A percentile compares a stretch with the other conserved stretches of the same genome.
Conservation (phyloP, 2,113 vertebrate genomes). For the Origma solitaria region DNA sequence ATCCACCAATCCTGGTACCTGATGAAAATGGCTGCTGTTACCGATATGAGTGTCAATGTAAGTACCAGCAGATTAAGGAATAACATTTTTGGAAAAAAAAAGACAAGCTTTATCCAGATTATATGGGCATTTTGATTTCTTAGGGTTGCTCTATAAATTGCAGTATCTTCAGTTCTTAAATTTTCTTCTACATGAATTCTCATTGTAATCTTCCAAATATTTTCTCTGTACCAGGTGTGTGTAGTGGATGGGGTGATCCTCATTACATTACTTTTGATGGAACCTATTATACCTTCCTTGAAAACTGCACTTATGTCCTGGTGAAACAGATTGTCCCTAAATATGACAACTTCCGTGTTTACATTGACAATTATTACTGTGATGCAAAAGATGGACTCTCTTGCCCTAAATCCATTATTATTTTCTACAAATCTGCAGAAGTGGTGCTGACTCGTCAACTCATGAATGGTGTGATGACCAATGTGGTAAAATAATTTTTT, state of each 20-base stretch:
- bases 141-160: background rate
- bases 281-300: constrained; percentile 76
- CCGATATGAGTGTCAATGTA: constrained; percentile 86
- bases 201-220: background rate
- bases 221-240: constrained; percentile 75
- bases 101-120: background rate
- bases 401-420: constrained; percentile 75
- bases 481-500: constrained; percentile 71
- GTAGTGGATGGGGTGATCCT: constrained; percentile 79
- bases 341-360: constrained; percentile 76
- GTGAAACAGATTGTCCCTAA: constrained; percentile 80
- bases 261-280: constrained; percentile 90
- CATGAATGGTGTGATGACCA: constrained; percentile 43
- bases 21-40: constrained; percentile 81
- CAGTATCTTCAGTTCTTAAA: background rate
- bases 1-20: constrained; percentile 70
- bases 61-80: constrained; percentile 44
- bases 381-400: constrained; percentile 61
- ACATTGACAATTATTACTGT: constrained; percentile 77
- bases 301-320: constrained; percentile 85
- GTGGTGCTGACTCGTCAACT: constrained; percentile 71
- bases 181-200: background rate
- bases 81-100: background rate
- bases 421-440: constrained; percentile 70
- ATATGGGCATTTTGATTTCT: background rate